phyloP scores from a whole-genome alignment of 2,113 vertebrate genomes.

The Gallinago paraguaiae region DNA sequence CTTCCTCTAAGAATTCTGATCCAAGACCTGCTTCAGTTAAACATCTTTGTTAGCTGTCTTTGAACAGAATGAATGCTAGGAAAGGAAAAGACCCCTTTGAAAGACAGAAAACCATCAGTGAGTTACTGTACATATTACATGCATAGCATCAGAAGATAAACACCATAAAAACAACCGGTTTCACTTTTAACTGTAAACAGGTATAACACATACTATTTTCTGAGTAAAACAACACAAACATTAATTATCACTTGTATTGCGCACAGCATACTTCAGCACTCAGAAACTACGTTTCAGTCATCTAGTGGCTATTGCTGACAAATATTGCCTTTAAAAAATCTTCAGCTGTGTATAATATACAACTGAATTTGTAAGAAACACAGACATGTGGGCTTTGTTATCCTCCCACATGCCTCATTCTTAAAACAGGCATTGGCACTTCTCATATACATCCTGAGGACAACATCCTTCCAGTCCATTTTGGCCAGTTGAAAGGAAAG shows the following conservation, averaged over 20 bases:
- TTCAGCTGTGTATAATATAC: not conserved
- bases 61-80: not conserved
- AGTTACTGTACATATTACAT: slow-evolving; percentile 27
- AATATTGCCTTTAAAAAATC: slow-evolving; percentile 45
- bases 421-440: not conserved
- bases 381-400: not conserved
- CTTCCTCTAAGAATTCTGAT: not conserved
- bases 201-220: slow-evolving; percentile 1
- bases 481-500: not conserved
- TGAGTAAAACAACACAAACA: slow-evolving; percentile 14
- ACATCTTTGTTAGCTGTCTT: not conserved
- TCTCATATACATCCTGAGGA: not conserved
- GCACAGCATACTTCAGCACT: slow-evolving; percentile 1
- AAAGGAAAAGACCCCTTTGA: slow-evolving; percentile 14
- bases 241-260: not conserved
- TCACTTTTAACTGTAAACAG: slow-evolving; percentile 13
- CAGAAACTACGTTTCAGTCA: not conserved
- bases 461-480: not conserved
- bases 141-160: not conserved
- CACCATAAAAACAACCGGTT: not conserved
- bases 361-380: not conserved
- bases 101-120: slow-evolving; percentile 8
- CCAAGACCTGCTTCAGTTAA: not conserved
- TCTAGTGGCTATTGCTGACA: slow-evolving; percentile 35
- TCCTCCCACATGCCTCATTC: not conserved